Evolutionary conservation across 1,140 invertebrate genomes (phyloP).

Genomic region (Probaryconus sp.): DNA sequence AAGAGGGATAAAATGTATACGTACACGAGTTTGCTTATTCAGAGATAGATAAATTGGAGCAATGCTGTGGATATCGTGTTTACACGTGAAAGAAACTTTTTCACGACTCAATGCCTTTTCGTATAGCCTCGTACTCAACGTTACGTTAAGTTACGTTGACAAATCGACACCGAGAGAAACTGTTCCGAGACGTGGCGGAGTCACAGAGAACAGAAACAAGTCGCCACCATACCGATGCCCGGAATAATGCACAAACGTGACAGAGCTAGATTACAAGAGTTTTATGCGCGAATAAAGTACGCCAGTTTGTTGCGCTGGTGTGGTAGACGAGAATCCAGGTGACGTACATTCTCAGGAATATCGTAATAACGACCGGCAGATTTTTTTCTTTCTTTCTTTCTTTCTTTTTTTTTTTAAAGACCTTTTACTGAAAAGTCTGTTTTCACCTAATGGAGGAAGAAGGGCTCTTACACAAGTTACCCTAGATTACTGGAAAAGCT

Average conservation of each 20-base stretch:
- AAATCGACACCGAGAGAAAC: slow-evolving; percentile 46
- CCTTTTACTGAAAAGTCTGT: no score
- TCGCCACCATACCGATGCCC: slow-evolving; percentile 19
- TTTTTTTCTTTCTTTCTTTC: no score
- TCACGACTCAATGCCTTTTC: slow-evolving; percentile 44
- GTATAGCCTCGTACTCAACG: no score
- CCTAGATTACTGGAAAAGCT: no score
- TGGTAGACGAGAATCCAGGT: no score
- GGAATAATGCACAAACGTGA: slow-evolving; percentile 44
- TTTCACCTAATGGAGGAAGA: no score
- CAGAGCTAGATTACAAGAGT: slow-evolving; percentile 51
- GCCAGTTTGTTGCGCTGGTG: slow-evolving; percentile 31
- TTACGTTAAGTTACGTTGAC: slow-evolving; percentile 34
- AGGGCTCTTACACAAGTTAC: no score
- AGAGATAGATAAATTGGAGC: slow-evolving; percentile 34
- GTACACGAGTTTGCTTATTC: no score
- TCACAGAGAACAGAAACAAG: slow-evolving; percentile 17
- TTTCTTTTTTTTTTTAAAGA: no score
- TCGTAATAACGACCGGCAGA: no score
- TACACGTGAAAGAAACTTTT: slow-evolving; percentile 48
- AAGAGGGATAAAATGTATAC: no score
- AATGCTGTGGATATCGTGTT: slow-evolving; percentile 39
- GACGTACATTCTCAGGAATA: no score
- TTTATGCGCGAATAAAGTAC: slow-evolving; percentile 25
- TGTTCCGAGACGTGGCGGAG: slow-evolving; percentile 25